Conservation (phyloP, 2,113 vertebrate genomes). For the Puffinus mauretanicus region DNA sequence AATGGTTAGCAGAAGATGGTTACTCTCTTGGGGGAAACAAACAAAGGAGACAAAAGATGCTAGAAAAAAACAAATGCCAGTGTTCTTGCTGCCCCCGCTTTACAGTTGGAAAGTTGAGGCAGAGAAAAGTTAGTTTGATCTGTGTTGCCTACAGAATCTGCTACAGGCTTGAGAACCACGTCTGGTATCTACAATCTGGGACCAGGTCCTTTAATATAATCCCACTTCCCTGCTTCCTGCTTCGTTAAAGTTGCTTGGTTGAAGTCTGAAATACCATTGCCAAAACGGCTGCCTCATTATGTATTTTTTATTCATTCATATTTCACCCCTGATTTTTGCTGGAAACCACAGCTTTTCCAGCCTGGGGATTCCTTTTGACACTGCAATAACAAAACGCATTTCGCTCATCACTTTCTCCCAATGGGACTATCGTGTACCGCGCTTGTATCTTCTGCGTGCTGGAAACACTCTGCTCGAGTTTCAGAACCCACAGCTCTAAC, state of each 20-base stretch:
- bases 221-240: background rate
- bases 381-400: background rate
- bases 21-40: background rate
- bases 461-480: background rate
- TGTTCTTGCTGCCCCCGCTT: background rate
- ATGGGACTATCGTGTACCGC: background rate
- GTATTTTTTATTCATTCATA: background rate
- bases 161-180: background rate
- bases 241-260: background rate
- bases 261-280: background rate
- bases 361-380: background rate
- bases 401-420: background rate
- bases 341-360: background rate
- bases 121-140: background rate
- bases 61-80: background rate
- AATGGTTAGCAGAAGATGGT: background rate
- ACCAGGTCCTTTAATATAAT: background rate
- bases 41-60: background rate
- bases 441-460: background rate
- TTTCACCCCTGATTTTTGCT: background rate
- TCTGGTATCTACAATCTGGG: background rate
- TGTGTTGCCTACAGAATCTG: background rate
- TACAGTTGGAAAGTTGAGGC: background rate
- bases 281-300: background rate
- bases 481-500: background rate